phyloP scores from a whole-genome alignment of 2,888 invertebrate genomes.

The Gasteruption jaculator region DNA sequence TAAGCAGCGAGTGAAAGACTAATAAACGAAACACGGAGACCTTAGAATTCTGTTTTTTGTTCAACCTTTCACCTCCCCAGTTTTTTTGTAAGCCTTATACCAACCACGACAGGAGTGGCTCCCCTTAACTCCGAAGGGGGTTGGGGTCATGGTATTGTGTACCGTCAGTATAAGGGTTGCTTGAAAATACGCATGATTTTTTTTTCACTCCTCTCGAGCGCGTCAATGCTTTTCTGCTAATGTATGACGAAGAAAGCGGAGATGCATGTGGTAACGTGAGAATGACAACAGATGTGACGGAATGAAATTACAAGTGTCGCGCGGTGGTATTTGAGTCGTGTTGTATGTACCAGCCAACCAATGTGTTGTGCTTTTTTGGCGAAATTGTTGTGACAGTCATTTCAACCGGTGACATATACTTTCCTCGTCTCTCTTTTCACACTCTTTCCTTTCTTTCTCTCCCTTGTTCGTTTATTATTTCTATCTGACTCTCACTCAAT shows the following conservation, averaged over 20 bases:
- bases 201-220: conserved; percentile 14
- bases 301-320: conserved; percentile 44
- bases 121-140: conserved; percentile 23
- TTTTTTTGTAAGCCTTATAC: too few species aligned
- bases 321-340: too few species aligned
- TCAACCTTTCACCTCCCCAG: too few species aligned
- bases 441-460: conserved; percentile 6
- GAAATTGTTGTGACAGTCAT: conserved; percentile 46
- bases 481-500: conserved; percentile 5
- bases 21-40: too few species aligned
- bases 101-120: conserved; percentile 25
- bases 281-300: conserved; percentile 45
- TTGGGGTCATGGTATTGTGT: conserved; percentile 24
- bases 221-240: too few species aligned
- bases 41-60: too few species aligned
- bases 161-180: conserved; percentile 32
- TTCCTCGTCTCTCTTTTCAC: conserved; percentile 11
- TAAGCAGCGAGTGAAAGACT: too few species aligned
- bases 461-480: conserved; percentile 8
- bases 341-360: too few species aligned
- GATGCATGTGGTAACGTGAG: conserved; percentile 40
- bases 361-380: conserved; percentile 33
- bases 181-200: conserved; percentile 32
- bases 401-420: conserved; percentile 31
- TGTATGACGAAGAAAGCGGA: conserved; percentile 26